Percentiles rank a stretch among this genome's conserved stretches.
phyloP scores from a whole-genome alignment of 2,888 invertebrate genomes.

The Imbricaverruca yamaguchii region DNA sequence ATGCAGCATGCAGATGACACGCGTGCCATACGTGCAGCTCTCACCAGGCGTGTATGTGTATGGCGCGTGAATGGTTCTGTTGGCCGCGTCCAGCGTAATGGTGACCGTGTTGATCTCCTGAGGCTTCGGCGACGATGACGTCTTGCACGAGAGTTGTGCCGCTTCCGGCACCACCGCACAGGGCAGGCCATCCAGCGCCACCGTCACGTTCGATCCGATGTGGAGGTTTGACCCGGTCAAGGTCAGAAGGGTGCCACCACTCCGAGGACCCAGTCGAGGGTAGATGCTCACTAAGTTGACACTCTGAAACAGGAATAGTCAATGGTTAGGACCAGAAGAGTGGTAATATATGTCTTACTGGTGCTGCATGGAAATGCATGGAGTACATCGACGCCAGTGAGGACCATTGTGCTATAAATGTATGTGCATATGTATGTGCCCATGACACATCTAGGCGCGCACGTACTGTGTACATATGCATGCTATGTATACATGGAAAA shows the following conservation, averaged over 20 bases:
- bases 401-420: too few relatives aligned
- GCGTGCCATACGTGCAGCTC: neutral
- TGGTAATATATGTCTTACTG: too few relatives aligned
- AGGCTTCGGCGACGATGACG: constrained; percentile 58
- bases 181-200: constrained; percentile 58
- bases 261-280: constrained; percentile 80
- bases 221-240: constrained; percentile 87
- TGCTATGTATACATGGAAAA: too few relatives aligned
- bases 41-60: constrained; percentile 71
- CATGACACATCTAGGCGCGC: too few relatives aligned
- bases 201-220: constrained; percentile 79
- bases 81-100: constrained; percentile 80
- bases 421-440: too few relatives aligned
- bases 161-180: constrained; percentile 84
- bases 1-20: too few relatives aligned
- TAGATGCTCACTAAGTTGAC: constrained; percentile 70
- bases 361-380: too few relatives aligned
- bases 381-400: too few relatives aligned
- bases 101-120: constrained; percentile 62
- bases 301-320: constrained; percentile 46
- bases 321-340: neutral
- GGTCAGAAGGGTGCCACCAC: constrained; percentile 89
- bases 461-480: too few relatives aligned
- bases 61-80: constrained; percentile 64
- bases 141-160: constrained; percentile 75